phyloP scores from a whole-genome alignment of 2,888 invertebrate genomes.

The Cybosia mesomella region DNA sequence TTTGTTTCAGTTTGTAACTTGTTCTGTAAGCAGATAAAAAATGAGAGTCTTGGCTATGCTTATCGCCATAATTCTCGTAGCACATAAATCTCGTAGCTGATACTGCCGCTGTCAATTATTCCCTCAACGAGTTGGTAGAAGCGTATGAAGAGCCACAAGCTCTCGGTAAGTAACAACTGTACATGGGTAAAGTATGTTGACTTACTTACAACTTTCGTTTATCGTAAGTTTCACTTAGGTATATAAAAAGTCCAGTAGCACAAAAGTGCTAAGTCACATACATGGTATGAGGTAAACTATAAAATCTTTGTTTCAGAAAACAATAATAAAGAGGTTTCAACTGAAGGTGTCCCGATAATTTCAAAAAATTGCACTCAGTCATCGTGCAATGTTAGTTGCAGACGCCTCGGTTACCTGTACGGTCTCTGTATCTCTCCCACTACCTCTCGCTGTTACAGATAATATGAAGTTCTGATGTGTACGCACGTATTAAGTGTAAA shows the following conservation, averaged over 20 bases:
- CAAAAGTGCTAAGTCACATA: too few relatives aligned
- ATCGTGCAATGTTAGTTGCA: not conserved
- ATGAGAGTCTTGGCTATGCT: constrained; percentile 7
- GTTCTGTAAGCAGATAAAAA: not conserved
- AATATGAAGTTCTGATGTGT: not conserved
- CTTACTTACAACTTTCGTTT: too few relatives aligned
- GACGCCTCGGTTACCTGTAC: not conserved
- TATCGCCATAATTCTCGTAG: not conserved
- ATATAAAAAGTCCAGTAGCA: too few relatives aligned
- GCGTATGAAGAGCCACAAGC: not conserved
- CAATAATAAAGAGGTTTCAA: not conserved
- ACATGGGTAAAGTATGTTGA: too few relatives aligned
- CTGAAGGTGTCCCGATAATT: not conserved
- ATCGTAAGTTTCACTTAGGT: too few relatives aligned
- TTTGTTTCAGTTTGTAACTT: not conserved
- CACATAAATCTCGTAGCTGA: not conserved
- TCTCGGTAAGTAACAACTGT: not conserved
- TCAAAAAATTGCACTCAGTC: not conserved
- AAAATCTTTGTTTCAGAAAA: not conserved
- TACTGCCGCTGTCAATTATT: not conserved
- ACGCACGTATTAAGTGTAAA: too few relatives aligned
- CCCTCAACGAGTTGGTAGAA: not conserved
- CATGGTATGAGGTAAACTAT: too few relatives aligned
- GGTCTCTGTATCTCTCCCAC: not conserved
- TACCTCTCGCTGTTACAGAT: not conserved